Evolutionary conservation across 2,113 vertebrate species (phyloP), one percentile per base, ranked within the genome.

Genomic region (Beaufortia kweichowensis): DNA sequence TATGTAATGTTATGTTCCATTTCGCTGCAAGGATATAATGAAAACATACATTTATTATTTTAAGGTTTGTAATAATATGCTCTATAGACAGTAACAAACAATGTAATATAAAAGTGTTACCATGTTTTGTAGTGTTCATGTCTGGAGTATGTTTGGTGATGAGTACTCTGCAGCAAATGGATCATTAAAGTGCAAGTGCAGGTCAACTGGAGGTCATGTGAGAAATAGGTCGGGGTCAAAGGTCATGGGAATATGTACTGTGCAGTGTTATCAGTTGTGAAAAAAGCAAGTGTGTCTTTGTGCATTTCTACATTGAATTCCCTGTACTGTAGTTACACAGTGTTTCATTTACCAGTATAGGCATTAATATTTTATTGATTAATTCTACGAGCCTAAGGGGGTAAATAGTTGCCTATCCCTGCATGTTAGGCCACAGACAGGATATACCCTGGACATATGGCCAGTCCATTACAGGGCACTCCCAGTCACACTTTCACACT

Each of bases 151-250:
- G n/a, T n/a, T n/a, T n/a, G n/a, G n/a, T n/a, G n/a, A n/a, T n/a
- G n/a, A n/a, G n/a, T 39, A 10, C 35, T 59, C 8, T 62, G 55
- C 26, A 41, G n/a, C 6, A n/a, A 72, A 21, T 33, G 53, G 26
- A 56, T 59, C 7, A 63, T 21, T 7, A 23, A 61, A 61, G 33
- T 35, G 64, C 59, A 53, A 50, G 66, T 78, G 43, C 60, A 56
- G 65, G 35, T 81, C 31, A 76, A 67, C 31, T 78, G 43, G 53
- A 56, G 65, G 35, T 81, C 31, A 76, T 62, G 41, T 67, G 23
- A 66, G 65, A 76, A 78, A 53, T 78, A 55, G 64, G 71, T 72
- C 70, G 75, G 29, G 72, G 62, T 21, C 75, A 63, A 72, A 75
- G 57, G 71, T 60, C 23, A 23, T 48, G 26, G 77, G 28, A 53